Conservation (phyloP, 2,888 invertebrate genomes). For the Drosophila nr. perissopoda region DNA sequence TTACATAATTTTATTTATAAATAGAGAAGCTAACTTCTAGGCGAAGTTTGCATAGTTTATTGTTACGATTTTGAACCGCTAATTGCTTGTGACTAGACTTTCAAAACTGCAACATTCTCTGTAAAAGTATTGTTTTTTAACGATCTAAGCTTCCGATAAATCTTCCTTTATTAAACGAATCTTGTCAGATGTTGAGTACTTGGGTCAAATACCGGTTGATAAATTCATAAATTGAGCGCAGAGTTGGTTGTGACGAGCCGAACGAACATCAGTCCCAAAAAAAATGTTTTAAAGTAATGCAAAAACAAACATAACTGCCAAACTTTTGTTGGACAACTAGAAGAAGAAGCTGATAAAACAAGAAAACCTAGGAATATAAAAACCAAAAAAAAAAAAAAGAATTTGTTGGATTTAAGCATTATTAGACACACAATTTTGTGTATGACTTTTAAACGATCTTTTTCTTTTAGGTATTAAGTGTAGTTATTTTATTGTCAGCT, state of each 20-base stretch:
- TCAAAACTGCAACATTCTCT: conserved; percentile 31
- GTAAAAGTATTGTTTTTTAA: conserved; percentile 23
- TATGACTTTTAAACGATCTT: conserved; percentile 59
- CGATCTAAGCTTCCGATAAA: background rate
- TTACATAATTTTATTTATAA: conserved; percentile 43
- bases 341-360: conserved; percentile 1
- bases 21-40: conserved; percentile 29
- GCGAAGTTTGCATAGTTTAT: conserved; percentile 38
- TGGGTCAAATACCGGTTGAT: conserved; percentile 8
- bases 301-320: conserved; percentile 50
- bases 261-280: conserved; percentile 41
- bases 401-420: conserved; percentile 37
- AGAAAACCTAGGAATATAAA: background rate
- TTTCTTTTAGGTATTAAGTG: conserved; percentile 71
- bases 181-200: conserved; percentile 13
- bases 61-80: conserved; percentile 14
- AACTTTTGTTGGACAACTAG: conserved; percentile 33
- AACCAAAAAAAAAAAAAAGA: background rate
- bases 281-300: conserved; percentile 35
- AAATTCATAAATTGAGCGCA: background rate
- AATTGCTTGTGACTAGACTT: conserved; percentile 34
- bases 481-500: conserved; percentile 74
- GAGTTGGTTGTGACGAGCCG: conserved; percentile 45
- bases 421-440: conserved; percentile 33
- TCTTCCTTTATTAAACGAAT: background rate